Percentiles rank a stretch among this genome's conserved stretches.
These are phyloP conservation scores for Passer montanus DNA, from an alignment of 2,113 vertebrate genomes.

Conservation along the genomic window DNA sequence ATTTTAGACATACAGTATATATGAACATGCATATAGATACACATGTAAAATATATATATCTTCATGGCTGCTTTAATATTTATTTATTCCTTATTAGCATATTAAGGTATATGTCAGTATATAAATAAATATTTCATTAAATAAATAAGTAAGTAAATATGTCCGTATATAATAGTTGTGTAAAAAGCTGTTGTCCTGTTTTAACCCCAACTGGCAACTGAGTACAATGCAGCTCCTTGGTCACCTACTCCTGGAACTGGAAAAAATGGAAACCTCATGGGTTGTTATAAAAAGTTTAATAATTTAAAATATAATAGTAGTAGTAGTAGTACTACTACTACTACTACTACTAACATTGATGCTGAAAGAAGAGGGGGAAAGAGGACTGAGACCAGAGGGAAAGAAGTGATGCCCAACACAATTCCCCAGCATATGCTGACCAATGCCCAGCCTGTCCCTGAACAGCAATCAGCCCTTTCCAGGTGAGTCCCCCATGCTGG, in stretches of 20 bases:
- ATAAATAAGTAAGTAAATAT: too few species aligned
- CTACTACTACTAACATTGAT: neutral
- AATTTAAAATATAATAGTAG: neutral
- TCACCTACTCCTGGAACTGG: neutral
- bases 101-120: neutral
- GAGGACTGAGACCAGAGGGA: neutral
- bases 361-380: neutral
- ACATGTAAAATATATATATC: neutral
- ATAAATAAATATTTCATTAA: neutral
- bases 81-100: too few species aligned
- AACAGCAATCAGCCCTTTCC: fast-evolving
- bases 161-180: neutral
- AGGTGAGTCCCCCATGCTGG: neutral
- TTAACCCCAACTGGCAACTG: neutral
- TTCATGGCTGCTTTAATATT: neutral
- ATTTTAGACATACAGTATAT: neutral
- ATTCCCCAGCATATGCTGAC: neutral
- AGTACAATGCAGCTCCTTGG: neutral
- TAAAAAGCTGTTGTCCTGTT: neutral
- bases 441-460: neutral
- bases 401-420: neutral
- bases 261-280: neutral
- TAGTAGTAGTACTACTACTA: neutral
- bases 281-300: neutral
- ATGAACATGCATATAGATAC: neutral